These are phyloP conservation scores for Diachrysia chrysitis DNA, from an alignment of 2,888 invertebrate genomes.

Conservation along the genomic window DNA sequence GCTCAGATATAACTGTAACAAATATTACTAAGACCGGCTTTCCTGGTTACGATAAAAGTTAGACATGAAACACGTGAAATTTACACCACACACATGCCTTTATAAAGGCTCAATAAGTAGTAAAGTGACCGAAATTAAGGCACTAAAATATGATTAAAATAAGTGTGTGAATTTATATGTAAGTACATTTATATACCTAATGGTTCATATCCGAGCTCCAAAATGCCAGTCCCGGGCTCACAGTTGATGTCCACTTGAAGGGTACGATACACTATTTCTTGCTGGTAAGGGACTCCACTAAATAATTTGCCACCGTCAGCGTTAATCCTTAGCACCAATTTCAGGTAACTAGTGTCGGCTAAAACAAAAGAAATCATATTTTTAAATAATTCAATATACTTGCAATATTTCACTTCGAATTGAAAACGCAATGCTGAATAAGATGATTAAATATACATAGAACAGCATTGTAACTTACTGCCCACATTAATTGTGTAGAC, in stretches of 20 bases:
- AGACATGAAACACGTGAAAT: too few relatives aligned
- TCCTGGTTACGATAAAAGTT: too few relatives aligned
- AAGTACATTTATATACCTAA: constrained; percentile 61
- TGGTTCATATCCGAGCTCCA: constrained; percentile 76
- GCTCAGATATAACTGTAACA: constrained; percentile 59
- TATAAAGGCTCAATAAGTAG: too few relatives aligned
- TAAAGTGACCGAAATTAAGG: too few relatives aligned
- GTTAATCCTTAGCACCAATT: constrained; percentile 72
- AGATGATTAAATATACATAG: too few relatives aligned
- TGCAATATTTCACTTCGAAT: background rate
- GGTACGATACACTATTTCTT: constrained; percentile 69
- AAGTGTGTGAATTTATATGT: background rate
- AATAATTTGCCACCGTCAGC: constrained; percentile 65
- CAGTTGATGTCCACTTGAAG: constrained; percentile 73
- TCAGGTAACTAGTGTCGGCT: constrained; percentile 69
- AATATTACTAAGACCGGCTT: background rate
- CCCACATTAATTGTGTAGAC: constrained; percentile 83
- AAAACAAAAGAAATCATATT: constrained; percentile 31
- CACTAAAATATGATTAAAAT: too few relatives aligned
- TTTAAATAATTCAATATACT: too few relatives aligned
- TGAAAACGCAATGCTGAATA: too few relatives aligned
- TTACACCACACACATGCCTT: too few relatives aligned
- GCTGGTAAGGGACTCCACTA: constrained; percentile 73
- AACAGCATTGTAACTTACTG: constrained; percentile 73
- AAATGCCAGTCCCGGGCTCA: constrained; percentile 72